Evolutionary conservation across 1,140 invertebrate species (phyloP), one percentile per base, ranked within the genome.

Genomic region (Andricus grossulariae): DNA sequence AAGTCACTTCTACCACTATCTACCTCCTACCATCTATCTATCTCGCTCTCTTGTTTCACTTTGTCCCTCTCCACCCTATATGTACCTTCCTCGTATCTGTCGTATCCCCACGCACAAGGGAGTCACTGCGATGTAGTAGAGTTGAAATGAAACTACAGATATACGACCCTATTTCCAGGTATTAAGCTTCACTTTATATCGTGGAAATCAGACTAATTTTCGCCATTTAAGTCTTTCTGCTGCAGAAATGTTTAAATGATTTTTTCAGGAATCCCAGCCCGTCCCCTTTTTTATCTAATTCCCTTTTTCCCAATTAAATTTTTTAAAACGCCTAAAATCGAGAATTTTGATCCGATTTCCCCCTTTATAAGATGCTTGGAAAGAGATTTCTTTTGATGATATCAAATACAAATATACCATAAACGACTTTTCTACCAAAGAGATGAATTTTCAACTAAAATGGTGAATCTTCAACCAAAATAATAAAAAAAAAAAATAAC

Each of bases 1-100:
- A 81, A 78, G 52, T 54, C 74, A 50, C 51, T 72, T 52, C 18
- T 16, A 72, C 66, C 51, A 39, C 70, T 49, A 72, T 72, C 75
- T 50, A 18, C 52, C 51, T 32, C 25, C 50, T 19, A 45, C 71
- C 16, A 21, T 73, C 55, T 11, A 21, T 73, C 71, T 11, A 50
- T 57, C 55, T 70, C 45, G 49, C 50, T 54, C n/a, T 25, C 55
- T 19, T 45, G 66, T 74, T 75, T 74, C 57, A 72, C 52, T 19
- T 25, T 45, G 19, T 55, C 49, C 13, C 39, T 18, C 55, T 50
- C 19, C 21, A 18, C 11, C 19, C 50, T 49, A 57, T 32, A 32
- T 32, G 25, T 32, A 50, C 21, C 55, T 19, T 49, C 50, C 49
- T n/a, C 73, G 51, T 75, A 49, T 60, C 60, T 50, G 54, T 21